Percentiles rank a stretch among this genome's conserved stretches.
These are phyloP conservation scores for Anastrepha obliqua DNA, from an alignment of 1,140 invertebrate genomes.

Conservation along the genomic window DNA sequence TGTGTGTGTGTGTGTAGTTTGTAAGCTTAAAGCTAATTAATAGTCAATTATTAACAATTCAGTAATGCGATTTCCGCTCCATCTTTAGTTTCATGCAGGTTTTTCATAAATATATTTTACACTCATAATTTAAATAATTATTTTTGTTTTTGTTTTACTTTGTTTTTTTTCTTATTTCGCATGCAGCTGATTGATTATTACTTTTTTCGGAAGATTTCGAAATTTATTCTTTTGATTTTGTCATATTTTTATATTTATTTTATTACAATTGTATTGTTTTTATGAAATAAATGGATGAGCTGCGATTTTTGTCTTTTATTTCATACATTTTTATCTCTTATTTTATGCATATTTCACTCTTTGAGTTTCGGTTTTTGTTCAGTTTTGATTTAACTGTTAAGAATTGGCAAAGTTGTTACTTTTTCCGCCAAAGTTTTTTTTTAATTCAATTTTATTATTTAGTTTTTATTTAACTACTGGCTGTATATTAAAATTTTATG, in stretches of 20 bases:
- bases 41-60: slow-evolving; percentile 51
- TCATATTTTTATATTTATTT: background rate
- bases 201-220: background rate
- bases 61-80: slow-evolving; percentile 8
- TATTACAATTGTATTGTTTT: slow-evolving; percentile 15
- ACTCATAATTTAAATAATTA: slow-evolving; percentile 7
- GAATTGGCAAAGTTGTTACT: background rate
- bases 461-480: background rate
- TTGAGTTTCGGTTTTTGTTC: background rate
- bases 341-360: slow-evolving; percentile 32
- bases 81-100: background rate
- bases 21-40: background rate
- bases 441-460: background rate
- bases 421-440: background rate
- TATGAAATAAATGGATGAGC: background rate
- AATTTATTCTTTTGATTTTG: background rate
- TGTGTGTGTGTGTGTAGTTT: background rate
- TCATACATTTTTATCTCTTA: background rate
- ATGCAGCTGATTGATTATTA: background rate
- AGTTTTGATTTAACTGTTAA: background rate
- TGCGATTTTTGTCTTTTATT: background rate
- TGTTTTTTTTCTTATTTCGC: background rate
- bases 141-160: too few relatives aligned
- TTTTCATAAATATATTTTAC: slow-evolving; percentile 13
- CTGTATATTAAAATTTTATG: background rate